These are phyloP conservation scores for Corapipo altera DNA, from an alignment of 2,113 vertebrate genomes.

Conservation along the genomic window DNA sequence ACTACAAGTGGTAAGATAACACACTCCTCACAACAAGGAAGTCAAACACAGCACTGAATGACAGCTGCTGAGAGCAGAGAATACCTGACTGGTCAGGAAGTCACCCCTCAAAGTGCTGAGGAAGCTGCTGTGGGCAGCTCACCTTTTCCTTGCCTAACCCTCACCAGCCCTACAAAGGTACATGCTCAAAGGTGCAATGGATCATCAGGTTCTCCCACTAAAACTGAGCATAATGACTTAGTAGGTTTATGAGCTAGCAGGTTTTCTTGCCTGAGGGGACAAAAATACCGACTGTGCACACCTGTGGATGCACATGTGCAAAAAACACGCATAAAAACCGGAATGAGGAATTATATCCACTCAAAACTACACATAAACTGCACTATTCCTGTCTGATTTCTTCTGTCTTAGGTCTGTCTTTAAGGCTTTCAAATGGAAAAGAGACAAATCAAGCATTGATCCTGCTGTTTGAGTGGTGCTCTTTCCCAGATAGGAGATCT, in stretches of 20 bases:
- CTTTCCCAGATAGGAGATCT: not conserved
- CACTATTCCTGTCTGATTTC: not conserved
- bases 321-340: not conserved
- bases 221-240: not conserved
- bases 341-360: not conserved
- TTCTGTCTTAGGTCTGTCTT: not conserved
- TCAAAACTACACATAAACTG: not conserved
- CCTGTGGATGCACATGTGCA: rapidly evolving
- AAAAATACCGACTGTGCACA: not conserved
- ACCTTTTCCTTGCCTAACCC: not conserved
- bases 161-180: rapidly evolving
- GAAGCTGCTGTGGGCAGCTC: not conserved
- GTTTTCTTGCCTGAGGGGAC: not conserved
- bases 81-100: rapidly evolving
- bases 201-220: not conserved
- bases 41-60: not conserved
- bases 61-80: not conserved
- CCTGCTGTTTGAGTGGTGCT: not conserved
- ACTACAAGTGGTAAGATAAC: rapidly evolving
- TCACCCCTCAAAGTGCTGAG: not conserved
- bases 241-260: not conserved
- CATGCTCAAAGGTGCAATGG: not conserved
- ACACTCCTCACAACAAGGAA: not conserved
- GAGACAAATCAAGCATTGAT: not conserved
- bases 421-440: not conserved